A percentile compares a stretch with the other conserved stretches of the same genome.
phyloP scores from a whole-genome alignment of 2,113 vertebrate species.

The Ceyx margarethae region DNA sequence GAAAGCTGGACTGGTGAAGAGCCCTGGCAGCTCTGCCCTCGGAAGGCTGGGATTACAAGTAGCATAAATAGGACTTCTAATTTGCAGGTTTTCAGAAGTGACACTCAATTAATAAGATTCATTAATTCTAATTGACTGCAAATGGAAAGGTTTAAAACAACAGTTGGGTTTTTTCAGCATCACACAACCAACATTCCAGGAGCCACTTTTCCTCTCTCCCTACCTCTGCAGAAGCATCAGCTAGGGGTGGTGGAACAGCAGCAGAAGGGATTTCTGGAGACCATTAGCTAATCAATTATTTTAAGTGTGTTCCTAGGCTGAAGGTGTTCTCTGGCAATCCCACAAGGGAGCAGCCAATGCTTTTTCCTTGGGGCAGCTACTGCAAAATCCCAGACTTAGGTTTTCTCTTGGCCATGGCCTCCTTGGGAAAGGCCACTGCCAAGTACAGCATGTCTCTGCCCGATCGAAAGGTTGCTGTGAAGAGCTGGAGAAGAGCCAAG shows the following conservation, averaged over 20 bases:
- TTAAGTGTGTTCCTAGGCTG: background rate
- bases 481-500: background rate
- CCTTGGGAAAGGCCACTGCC: background rate
- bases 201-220: background rate
- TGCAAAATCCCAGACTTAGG: background rate
- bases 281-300: background rate
- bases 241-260: fast-evolving
- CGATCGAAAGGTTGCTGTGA: background rate
- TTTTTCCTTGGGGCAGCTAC: background rate
- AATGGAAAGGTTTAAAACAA: background rate
- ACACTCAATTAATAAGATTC: background rate
- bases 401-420: background rate
- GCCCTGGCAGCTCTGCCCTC: background rate
- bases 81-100: background rate
- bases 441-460: background rate
- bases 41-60: background rate
- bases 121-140: background rate
- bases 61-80: background rate
- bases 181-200: background rate
- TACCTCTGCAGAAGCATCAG: background rate
- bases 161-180: background rate
- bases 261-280: background rate
- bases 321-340: background rate
- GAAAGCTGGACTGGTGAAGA: background rate
- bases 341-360: background rate